Percentiles rank a stretch among this genome's conserved stretches.
Conservation (phyloP, 2,113 vertebrate genomes). For the Rhadina sibilatrix region DNA sequence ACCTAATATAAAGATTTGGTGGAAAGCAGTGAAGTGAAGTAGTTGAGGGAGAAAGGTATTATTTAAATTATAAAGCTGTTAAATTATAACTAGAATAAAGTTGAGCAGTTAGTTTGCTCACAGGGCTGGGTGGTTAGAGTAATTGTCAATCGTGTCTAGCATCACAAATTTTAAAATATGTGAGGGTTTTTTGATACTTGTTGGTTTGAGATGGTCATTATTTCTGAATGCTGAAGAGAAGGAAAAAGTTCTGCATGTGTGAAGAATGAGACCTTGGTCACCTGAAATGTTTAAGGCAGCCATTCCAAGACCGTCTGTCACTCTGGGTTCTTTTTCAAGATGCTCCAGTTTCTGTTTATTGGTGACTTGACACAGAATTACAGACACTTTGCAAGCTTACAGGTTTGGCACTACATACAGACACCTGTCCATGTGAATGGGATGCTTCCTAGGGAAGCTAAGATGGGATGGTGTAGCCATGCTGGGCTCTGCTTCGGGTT, state of each 20-base stretch:
- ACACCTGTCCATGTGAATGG: accelerated
- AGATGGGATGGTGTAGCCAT: not conserved
- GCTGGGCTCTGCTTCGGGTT: not conserved
- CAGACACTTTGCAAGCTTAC: not conserved
- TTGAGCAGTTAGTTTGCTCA: not conserved
- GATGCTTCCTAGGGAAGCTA: not conserved
- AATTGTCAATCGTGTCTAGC: not conserved
- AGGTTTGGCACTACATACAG: not conserved
- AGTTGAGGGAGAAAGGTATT: not conserved
- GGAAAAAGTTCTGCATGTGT: not conserved
- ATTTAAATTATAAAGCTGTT: not conserved
- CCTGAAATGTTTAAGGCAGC: not conserved
- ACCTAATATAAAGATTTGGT: not conserved
- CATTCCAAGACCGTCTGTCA: not conserved
- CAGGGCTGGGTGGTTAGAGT: not conserved
- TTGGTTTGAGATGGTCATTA: not conserved
- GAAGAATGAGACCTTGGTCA: not conserved
- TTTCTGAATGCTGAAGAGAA: not conserved
- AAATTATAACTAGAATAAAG: not conserved
- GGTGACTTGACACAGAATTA: not conserved
- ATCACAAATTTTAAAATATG: not conserved
- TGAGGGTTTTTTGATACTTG: not conserved
- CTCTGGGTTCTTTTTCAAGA: not conserved
- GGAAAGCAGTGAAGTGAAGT: not conserved
- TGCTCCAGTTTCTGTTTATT: not conserved